These are phyloP conservation scores for Rhadina sibilatrix DNA, from an alignment of 2,113 vertebrate species.

Conservation along the genomic window DNA sequence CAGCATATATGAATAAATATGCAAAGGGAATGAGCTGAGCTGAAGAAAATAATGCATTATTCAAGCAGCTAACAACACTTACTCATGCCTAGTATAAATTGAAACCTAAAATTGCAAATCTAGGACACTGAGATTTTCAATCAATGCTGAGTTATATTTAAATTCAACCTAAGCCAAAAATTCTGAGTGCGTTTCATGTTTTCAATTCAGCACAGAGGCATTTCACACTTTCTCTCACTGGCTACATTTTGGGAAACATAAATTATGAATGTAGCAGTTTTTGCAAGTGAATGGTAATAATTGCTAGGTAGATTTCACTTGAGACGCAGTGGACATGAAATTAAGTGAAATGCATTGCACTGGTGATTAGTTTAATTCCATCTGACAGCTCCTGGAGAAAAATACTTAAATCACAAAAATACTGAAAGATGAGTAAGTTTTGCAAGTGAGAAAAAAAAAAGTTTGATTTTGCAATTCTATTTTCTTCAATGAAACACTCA, in stretches of 20 bases:
- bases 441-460: not conserved
- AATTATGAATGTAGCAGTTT: not conserved
- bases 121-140: slow-evolving; percentile 29
- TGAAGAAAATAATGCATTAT: slow-evolving; percentile 44
- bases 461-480: not conserved
- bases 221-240: not conserved
- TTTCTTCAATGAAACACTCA: not conserved
- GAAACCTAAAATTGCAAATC: slow-evolving; percentile 41
- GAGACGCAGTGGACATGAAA: not conserved
- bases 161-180: slow-evolving; percentile 1
- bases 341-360: not conserved
- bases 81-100: slow-evolving; percentile 8
- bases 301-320: not conserved
- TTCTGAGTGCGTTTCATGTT: slow-evolving; percentile 15
- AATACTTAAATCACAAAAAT: not conserved
- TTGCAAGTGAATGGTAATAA: not conserved
- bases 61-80: slow-evolving; percentile 32
- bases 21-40: not conserved
- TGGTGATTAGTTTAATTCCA: not conserved
- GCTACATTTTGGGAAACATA: not conserved
- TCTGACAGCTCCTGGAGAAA: not conserved
- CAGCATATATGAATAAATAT: slow-evolving; percentile 38
- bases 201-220: not conserved
- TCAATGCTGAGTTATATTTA: slow-evolving; percentile 49
- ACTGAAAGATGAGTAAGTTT: not conserved